Percentiles rank a stretch among this genome's conserved stretches.
Conservation (phyloP, 2,797 vertebrate species). For the Acrocephalus scirpaceus region DNA sequence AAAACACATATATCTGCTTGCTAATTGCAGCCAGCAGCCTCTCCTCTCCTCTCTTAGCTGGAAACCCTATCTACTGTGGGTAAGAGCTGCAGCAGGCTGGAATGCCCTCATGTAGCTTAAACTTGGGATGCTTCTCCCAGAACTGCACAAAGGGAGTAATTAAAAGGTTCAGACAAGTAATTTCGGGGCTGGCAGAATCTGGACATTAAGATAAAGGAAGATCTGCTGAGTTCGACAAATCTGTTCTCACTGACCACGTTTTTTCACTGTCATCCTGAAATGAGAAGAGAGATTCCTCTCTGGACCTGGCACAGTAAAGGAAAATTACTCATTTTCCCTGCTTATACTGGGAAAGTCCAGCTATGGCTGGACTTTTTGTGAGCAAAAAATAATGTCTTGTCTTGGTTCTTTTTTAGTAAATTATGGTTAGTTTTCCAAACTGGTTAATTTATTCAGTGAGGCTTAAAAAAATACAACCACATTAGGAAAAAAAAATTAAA, state of each 20-base stretch:
- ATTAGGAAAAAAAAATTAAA: neutral
- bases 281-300: neutral
- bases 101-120: neutral
- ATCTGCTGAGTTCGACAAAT: neutral
- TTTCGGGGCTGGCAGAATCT: slow-evolving; percentile 13
- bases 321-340: neutral
- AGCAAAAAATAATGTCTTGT: neutral
- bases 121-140: neutral
- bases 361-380: neutral
- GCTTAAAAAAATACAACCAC: neutral
- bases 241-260: neutral
- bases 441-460: neutral
- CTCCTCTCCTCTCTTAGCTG: neutral
- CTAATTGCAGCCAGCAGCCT: neutral
- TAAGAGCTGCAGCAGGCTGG: neutral
- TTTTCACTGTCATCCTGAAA: slow-evolving; percentile 1
- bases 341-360: neutral
- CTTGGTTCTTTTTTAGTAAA: neutral
- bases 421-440: neutral
- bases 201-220: slow-evolving; percentile 22
- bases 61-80: neutral
- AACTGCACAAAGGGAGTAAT: slow-evolving; percentile 19
- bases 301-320: neutral
- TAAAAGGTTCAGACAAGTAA: slow-evolving; percentile 9
- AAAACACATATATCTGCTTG: neutral